These are phyloP conservation scores for Taeniopygia guttata DNA, from an alignment of 2,797 vertebrate genomes.

Conservation along the genomic window DNA sequence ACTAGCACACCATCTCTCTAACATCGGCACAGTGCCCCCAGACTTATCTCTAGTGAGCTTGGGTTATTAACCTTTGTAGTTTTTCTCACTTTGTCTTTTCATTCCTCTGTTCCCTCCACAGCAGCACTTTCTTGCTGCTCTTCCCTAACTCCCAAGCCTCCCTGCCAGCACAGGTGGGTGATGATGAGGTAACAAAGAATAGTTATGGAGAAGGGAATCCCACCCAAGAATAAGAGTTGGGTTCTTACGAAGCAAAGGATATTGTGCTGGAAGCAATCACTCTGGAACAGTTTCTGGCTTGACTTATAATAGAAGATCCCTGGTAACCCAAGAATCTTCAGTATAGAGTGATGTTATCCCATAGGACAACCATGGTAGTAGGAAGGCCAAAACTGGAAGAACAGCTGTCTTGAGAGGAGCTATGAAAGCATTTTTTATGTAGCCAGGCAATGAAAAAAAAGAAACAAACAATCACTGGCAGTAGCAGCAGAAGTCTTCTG, in stretches of 20 bases:
- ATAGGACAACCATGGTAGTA: neutral
- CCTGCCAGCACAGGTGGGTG: neutral
- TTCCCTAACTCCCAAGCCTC: neutral
- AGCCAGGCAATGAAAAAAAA: neutral
- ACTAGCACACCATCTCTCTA: neutral
- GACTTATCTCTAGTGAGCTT: neutral
- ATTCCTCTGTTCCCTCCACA: neutral
- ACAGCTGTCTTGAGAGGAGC: neutral
- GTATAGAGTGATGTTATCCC: neutral
- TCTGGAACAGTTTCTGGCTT: neutral
- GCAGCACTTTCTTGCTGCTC: neutral
- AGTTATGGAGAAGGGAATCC: neutral
- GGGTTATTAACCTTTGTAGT: neutral
- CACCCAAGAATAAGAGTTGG: neutral
- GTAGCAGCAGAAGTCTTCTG: neutral
- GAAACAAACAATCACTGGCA: neutral
- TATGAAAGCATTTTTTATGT: neutral
- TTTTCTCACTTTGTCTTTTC: neutral
- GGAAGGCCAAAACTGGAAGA: neutral
- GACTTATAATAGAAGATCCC: neutral
- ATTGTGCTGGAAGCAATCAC: neutral
- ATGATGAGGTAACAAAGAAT: neutral
- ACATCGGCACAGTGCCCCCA: accelerated
- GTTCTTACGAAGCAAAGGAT: neutral
- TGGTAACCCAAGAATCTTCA: neutral